These are phyloP conservation scores for Omphaloscelis lunosa DNA, from an alignment of 2,888 invertebrate genomes.

Conservation along the genomic window DNA sequence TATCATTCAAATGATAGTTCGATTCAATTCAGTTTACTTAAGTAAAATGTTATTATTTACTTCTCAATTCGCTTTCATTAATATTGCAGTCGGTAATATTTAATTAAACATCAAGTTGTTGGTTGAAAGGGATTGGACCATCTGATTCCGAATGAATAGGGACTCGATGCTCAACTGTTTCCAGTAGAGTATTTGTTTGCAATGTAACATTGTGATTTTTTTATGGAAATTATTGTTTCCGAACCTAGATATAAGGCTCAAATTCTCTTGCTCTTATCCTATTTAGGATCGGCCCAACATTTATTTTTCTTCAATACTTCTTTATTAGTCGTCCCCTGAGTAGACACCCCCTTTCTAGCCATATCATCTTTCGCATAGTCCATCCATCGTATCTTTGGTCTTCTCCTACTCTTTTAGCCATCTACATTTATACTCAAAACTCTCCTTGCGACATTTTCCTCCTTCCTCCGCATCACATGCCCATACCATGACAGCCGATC, in stretches of 20 bases:
- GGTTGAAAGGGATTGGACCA: slow-evolving; percentile 31
- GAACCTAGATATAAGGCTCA: too few species aligned
- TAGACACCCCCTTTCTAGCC: not conserved
- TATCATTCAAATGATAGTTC: slow-evolving; percentile 19
- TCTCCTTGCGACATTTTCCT: too few species aligned
- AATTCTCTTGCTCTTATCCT: not conserved
- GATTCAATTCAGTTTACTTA: slow-evolving; percentile 39
- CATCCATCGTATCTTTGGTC: not conserved
- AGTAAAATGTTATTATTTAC: slow-evolving; percentile 50
- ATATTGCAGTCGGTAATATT: slow-evolving; percentile 56
- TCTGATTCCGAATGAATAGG: too few species aligned
- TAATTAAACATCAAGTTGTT: slow-evolving; percentile 50
- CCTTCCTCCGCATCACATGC: too few species aligned
- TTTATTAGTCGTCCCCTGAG: not conserved
- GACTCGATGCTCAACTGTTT: too few species aligned
- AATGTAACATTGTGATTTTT: too few species aligned
- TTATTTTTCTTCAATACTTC: not conserved
- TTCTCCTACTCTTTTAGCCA: too few species aligned
- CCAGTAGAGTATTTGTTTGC: too few species aligned
- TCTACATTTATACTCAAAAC: too few species aligned
- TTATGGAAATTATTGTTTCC: too few species aligned
- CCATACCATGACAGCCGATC: too few species aligned
- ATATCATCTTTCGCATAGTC: not conserved
- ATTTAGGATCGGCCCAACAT: not conserved
- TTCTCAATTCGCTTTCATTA: slow-evolving; percentile 54